phyloP scores from a whole-genome alignment of 2,797 vertebrate genomes.

The Gymnodraco acuticeps region DNA sequence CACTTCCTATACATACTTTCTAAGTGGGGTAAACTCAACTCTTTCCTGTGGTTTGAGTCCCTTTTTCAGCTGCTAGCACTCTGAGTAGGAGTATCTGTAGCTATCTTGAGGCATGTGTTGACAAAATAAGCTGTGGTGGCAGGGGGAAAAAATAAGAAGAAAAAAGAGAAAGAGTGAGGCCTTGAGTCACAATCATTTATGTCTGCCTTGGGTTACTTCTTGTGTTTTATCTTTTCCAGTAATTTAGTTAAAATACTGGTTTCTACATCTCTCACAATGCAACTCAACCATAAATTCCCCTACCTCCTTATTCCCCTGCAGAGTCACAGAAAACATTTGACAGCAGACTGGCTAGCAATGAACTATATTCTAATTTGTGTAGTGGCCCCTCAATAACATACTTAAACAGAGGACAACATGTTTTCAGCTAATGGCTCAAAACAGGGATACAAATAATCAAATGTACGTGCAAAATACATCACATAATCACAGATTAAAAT shows the following conservation, averaged over 20 bases:
- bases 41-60: constrained; percentile 24
- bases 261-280: background rate
- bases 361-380: background rate
- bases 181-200: background rate
- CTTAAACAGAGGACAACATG: background rate
- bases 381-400: background rate
- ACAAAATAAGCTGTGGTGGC: constrained; percentile 10
- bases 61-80: constrained; percentile 33
- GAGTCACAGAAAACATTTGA: background rate
- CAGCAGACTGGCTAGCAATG: background rate
- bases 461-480: background rate
- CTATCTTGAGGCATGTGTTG: constrained; percentile 50
- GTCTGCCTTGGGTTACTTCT: too few species aligned
- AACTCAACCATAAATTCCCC: background rate
- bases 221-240: background rate
- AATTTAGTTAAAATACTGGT: background rate
- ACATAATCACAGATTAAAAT: background rate
- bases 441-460: background rate
- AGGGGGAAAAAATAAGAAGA: constrained; percentile 14
- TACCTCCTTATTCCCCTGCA: background rate
- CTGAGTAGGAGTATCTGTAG: constrained; percentile 43
- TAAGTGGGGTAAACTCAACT: constrained; percentile 31
- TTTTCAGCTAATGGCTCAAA: background rate
- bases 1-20: constrained; percentile 16
- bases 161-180: background rate